Evolutionary conservation across 2,113 vertebrate species (phyloP).

Genomic region (Corythornis cristatus): DNA sequence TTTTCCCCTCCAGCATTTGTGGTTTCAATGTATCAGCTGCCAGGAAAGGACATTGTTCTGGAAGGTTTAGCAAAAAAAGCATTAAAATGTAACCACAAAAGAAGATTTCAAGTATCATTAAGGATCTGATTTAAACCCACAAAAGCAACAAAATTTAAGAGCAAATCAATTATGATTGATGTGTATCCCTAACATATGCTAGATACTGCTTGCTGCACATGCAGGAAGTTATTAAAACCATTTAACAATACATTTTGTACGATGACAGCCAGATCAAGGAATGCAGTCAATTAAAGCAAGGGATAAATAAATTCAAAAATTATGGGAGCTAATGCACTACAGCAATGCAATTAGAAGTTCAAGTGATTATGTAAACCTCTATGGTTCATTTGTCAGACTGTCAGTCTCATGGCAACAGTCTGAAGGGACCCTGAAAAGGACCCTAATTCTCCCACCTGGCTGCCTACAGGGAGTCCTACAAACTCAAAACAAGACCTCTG

Average conservation of each 20-base stretch:
- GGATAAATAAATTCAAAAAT: constrained; percentile 24
- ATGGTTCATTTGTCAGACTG: background rate
- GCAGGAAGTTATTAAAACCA: constrained; percentile 28
- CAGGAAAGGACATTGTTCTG: constrained; percentile 63
- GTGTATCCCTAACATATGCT: constrained; percentile 19
- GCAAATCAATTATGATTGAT: constrained; percentile 39
- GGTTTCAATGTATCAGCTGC: constrained; percentile 34
- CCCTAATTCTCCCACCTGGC: background rate
- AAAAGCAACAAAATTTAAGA: constrained; percentile 43
- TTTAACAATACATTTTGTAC: constrained; percentile 49
- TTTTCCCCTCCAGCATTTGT: constrained; percentile 56
- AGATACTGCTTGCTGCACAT: background rate
- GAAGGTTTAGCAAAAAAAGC: constrained; percentile 46
- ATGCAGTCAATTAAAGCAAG: constrained; percentile 50
- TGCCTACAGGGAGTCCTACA: background rate
- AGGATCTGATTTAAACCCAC: constrained; percentile 52
- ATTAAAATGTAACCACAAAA: constrained; percentile 52
- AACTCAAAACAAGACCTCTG: background rate
- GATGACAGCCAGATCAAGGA: constrained; percentile 58
- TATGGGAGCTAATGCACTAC: constrained; percentile 55
- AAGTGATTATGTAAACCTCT: background rate
- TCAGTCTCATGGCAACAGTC: background rate
- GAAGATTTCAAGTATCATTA: constrained; percentile 38
- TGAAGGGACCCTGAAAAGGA: background rate
- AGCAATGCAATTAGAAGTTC: constrained; percentile 51